These are phyloP conservation scores for Arizona elegans DNA, from an alignment of 2,113 vertebrate genomes.

Conservation along the genomic window DNA sequence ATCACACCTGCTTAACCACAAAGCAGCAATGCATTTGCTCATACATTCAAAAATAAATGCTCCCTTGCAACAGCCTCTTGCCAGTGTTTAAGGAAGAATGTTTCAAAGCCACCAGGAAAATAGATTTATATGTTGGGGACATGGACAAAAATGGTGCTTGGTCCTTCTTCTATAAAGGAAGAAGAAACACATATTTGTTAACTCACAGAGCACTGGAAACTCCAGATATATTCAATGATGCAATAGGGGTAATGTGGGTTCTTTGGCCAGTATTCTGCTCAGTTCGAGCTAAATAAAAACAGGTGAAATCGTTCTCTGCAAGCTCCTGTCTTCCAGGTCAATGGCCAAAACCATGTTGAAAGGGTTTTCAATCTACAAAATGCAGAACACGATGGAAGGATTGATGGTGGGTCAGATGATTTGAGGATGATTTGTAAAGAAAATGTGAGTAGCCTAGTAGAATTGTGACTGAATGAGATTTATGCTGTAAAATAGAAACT, in stretches of 20 bases:
- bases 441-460: background rate
- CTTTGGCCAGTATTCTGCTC: background rate
- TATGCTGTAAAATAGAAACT: background rate
- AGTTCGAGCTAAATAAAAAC: background rate
- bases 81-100: background rate
- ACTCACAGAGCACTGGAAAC: background rate
- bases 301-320: background rate
- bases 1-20: background rate
- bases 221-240: background rate
- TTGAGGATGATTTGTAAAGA: background rate
- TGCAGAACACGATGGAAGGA: background rate
- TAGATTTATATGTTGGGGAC: background rate
- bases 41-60: background rate
- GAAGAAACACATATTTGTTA: background rate
- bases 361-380: background rate
- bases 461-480: background rate
- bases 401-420: background rate
- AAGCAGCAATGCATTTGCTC: background rate
- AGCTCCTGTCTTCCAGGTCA: background rate
- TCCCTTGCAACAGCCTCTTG: background rate
- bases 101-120: background rate
- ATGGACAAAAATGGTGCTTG: background rate
- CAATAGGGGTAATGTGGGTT: background rate
- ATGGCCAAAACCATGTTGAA: background rate
- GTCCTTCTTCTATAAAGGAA: background rate